Percentiles rank a stretch among this genome's conserved stretches.
phyloP scores from a whole-genome alignment of 23 tunicate genomes.

The Ascidia mentula region DNA sequence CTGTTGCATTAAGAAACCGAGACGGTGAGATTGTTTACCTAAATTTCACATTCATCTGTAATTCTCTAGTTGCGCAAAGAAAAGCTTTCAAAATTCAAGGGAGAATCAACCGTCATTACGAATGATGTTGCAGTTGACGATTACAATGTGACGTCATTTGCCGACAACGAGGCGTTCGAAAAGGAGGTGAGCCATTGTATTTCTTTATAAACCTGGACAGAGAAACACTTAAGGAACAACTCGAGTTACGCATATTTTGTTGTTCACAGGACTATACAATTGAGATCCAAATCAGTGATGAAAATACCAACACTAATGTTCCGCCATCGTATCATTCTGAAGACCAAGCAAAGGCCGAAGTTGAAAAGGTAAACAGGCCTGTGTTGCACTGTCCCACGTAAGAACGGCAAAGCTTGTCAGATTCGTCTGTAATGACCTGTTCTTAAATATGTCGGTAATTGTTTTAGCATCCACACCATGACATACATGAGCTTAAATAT shows the following conservation, averaged over 20 bases:
- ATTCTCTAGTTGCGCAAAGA: neutral
- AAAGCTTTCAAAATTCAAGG: neutral
- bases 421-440: too few species aligned
- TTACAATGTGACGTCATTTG: neutral
- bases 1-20: neutral
- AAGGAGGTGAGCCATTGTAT: neutral
- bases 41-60: neutral
- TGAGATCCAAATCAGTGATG: too few species aligned
- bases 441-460: too few species aligned
- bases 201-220: too few species aligned
- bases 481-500: too few species aligned
- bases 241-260: too few species aligned
- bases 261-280: too few species aligned
- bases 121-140: neutral
- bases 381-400: too few species aligned
- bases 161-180: neutral
- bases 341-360: neutral
- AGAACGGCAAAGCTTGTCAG: too few species aligned
- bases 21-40: neutral
- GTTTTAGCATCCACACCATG: too few species aligned
- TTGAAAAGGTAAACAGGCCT: slow-evolving; percentile 4
- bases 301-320: too few species aligned
- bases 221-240: too few species aligned
- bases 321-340: neutral
- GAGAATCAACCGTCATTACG: neutral